Conservation (phyloP, 1,140 invertebrate genomes). For the Ephestia elutella region DNA sequence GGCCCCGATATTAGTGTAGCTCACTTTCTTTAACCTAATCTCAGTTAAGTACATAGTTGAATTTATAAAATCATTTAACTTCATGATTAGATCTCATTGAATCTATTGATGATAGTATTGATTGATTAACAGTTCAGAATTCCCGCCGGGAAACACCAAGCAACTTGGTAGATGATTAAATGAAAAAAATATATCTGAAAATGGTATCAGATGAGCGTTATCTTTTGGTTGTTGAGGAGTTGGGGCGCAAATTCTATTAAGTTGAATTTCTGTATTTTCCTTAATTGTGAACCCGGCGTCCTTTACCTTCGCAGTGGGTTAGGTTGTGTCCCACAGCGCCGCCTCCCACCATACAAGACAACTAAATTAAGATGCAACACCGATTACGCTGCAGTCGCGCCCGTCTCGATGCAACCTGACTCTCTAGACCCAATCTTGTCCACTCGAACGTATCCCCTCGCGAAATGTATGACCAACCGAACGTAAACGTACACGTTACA, state of each 20-base stretch:
- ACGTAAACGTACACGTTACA: slow-evolving; percentile 47
- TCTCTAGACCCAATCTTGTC: slow-evolving; percentile 31
- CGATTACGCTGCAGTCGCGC: slow-evolving; percentile 48
- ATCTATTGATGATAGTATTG: too few relatives aligned
- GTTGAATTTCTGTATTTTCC: slow-evolving; percentile 4
- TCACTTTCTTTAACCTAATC: too few relatives aligned
- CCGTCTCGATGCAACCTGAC: slow-evolving; percentile 27
- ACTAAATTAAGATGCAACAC: slow-evolving; percentile 69
- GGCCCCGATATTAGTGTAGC: too few relatives aligned
- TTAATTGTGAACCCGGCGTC: slow-evolving; percentile 20
- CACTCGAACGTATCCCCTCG: slow-evolving; percentile 23
- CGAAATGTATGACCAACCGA: slow-evolving; percentile 24
- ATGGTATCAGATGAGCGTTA: too few relatives aligned
- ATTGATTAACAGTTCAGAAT: too few relatives aligned
- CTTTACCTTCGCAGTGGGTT: slow-evolving; percentile 36
- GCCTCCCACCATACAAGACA: slow-evolving; percentile 58
- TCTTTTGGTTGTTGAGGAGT: too few relatives aligned
- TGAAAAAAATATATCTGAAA: too few relatives aligned
- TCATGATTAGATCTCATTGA: too few relatives aligned
- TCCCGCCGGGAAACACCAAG: too few relatives aligned
- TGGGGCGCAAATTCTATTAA: background rate
- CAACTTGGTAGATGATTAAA: too few relatives aligned
- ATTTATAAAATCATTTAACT: too few relatives aligned
- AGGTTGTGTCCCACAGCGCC: slow-evolving; percentile 39
- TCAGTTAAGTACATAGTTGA: too few relatives aligned